Evolutionary conservation across 2,113 vertebrate genomes (phyloP), one percentile per base, ranked within the genome.

Genomic region (Tyto alba): DNA sequence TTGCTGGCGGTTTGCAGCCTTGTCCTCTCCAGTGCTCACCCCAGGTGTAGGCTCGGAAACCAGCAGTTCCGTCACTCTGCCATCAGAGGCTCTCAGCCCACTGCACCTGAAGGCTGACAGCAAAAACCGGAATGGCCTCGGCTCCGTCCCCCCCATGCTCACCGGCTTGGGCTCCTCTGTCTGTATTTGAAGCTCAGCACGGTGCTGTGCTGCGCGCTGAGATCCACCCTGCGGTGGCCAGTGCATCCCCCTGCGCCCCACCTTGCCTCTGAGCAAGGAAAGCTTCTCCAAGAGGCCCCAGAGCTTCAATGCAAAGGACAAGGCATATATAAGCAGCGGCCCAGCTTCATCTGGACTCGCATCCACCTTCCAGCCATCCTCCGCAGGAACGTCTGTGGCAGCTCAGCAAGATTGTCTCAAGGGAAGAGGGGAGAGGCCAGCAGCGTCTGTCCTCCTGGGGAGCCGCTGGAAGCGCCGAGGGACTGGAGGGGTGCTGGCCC

Each of bases 101-200:
- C 5, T 0, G 9, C n/a, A 9, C 55, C 13, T 8, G 21, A 30
- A 11, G 25, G n/a, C 2, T 16, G 34, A 27, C 23, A 14, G 23
- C 40, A n/a, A 25, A 55, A 45, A 11, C 2, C 0, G n/a, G n/a
- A 1, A 11, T 2, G 7, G 55, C 41, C 4, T 29, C 4, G 13
- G 62, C n/a, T 40, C 48, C 6, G 0, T 2, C 29, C 15, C 23
- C 29, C 11, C n/a, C 13, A 2, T 9, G 1, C 27, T 22, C 34
- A 6, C 60, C 38, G 5, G 36, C 38, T 27, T 13, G 53, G 47
- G 34, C 40, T 69, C 6, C 8, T 47, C 45, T 47, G 0, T 14
- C 25, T 7, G 41, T 17, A 17, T 10, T 15, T 7, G 17, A 8
- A 7, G n/a, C n/a, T 13, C 20, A 5, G 3, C 12, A 2, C 36